Evolutionary conservation across 2,797 vertebrate genomes (phyloP), one percentile per base, ranked within the genome.

Genomic region (Falco biarmicus): DNA sequence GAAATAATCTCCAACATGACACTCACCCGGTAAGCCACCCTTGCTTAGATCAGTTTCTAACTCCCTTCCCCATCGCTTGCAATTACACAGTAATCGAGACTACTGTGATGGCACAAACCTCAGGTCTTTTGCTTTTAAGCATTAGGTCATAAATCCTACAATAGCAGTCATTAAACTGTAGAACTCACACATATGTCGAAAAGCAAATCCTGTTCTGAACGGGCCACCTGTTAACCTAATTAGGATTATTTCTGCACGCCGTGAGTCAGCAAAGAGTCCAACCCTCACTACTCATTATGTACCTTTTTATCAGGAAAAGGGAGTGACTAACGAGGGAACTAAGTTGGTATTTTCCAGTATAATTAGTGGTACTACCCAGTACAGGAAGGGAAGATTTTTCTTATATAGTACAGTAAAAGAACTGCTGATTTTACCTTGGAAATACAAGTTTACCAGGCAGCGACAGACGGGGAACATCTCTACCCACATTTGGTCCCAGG

Each of bases 401-500:
- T 60, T 34, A 29, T 6, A 5, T 14, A 57, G 21, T 32, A 17
- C 2, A 57, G n/a, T 19, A 50, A 15, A 48, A 90, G 48, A 32
- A 24, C 18, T 15, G 21, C 47, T 22, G 53, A 17, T 65, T 96
- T 96, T 98, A 99, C 99, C 99, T 99, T 57, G 99, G 99, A 97
- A 99, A 99, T 26, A 99, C 99, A 97, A 99, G 98, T 97, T 99
- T 99, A 66, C 99, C 99, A 34, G 99, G 99, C 97, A 99, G 98
- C 0, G 99, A 99, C 84, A 99, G 98, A 61, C 99, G 99, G 53
- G 99, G 99, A 59, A 99, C 99, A 7, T 99, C 99, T 1, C 99
- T 99, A 41, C 99, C 99, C 96, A 99, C 98, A 5, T 98, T 99
- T 5, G 99, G 99, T 57, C 99, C 99, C 95, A 99, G 97, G 98